Evolutionary conservation across 2,888 invertebrate genomes (phyloP), one percentile per base, ranked within the genome.

Genomic region (Caenorhabditis doughertyi): DNA sequence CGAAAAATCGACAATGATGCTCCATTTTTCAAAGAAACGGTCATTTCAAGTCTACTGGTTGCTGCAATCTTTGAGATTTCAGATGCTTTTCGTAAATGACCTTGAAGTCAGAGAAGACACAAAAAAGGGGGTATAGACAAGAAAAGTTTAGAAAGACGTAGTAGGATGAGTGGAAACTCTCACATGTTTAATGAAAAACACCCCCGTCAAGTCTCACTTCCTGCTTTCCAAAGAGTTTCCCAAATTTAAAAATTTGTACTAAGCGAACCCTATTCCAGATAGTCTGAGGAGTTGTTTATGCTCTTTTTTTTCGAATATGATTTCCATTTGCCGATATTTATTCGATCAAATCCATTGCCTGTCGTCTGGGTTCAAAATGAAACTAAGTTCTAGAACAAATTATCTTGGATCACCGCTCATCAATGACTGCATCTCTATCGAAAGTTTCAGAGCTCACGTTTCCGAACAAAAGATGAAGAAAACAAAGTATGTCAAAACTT

Each of bases 371-470:
- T 21, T 23, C 51, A 25, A 23, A 25, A 27, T 29, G n/a, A 49
- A 11, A 18, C 21, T 21, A 29, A 56, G 7, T 32, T 56, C 32
- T 49, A 49, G 18, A 55, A 29, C 29, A 18, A 16, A 55, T 55
- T 27, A 29, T 27, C 8, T 13, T 32, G 55, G 32, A 55, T 55
- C 55, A 55, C n/a, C 32, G 53, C 27, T 53, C 27, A 16, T 53
- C 53, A n/a, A 27, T 55, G 32, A 56, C 32, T 56, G 25, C 11
- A 9, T 16, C 13, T 49, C 21, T 49, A 2, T 0, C 7, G 18
- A 56, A 56, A 18, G 32, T 56, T 56, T 18, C 32, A 56, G 55
- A 56, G 39, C 23, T 58, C 58, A 58, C 25, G 58, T 58, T 21
- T 39, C 23, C 23, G 13, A 58, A 39, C 5, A 58, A 58, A 39